Conservation (phyloP, 2,113 vertebrate species). For the Nettapus auritus region DNA sequence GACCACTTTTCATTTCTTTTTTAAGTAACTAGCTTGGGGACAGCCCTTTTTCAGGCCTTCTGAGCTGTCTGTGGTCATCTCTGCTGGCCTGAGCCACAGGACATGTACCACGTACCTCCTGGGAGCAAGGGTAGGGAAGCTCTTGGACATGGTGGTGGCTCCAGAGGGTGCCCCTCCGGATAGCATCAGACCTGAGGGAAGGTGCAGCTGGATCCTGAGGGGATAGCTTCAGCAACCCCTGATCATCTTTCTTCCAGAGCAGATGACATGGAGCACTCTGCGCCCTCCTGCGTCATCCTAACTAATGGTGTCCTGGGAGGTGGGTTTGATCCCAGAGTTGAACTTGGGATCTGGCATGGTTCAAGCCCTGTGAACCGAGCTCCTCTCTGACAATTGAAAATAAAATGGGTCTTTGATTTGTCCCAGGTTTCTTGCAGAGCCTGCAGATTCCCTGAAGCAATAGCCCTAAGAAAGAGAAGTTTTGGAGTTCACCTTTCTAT, state of each 20-base stretch:
- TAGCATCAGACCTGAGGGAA: not conserved
- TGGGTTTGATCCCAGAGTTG: not conserved
- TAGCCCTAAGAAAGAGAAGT: not conserved
- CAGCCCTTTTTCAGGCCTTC: not conserved
- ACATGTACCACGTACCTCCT: not conserved
- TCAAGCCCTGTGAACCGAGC: not conserved
- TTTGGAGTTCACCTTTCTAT: rapidly evolving
- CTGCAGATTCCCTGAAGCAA: not conserved
- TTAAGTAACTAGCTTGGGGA: not conserved
- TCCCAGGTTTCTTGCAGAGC: not conserved
- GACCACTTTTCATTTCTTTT: not conserved
- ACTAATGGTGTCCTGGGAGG: not conserved
- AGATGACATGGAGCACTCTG: not conserved
- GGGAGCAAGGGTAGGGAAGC: not conserved
- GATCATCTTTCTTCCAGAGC: not conserved
- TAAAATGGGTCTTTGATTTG: not conserved
- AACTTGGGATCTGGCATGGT: not conserved
- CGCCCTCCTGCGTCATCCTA: not conserved
- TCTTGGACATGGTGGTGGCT: not conserved
- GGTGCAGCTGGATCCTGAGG: not conserved
- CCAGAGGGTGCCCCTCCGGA: not conserved
- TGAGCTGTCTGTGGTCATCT: not conserved
- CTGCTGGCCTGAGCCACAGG: not conserved
- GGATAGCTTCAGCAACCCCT: not conserved
- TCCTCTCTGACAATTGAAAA: not conserved